These are phyloP conservation scores for Trogon surrucura DNA, from an alignment of 2,113 vertebrate species.

Conservation along the genomic window DNA sequence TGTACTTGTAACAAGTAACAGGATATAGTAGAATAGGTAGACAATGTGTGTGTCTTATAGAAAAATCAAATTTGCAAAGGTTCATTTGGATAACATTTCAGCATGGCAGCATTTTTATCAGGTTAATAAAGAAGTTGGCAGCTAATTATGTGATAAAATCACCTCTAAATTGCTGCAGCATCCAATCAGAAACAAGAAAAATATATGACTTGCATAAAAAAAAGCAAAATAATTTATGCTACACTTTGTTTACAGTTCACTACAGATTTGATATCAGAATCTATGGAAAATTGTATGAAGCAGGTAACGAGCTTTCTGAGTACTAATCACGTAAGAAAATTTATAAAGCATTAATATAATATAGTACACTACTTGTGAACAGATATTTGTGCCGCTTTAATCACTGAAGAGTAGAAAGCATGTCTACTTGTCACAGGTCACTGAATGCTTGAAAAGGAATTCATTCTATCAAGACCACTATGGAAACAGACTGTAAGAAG, in stretches of 20 bases:
- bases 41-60: not conserved
- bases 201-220: not conserved
- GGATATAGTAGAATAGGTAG: not conserved
- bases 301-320: not conserved
- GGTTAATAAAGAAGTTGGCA: slow-evolving; percentile 7
- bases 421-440: not conserved
- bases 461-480: not conserved
- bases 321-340: not conserved
- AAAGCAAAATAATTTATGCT: not conserved
- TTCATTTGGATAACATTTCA: slow-evolving; percentile 20
- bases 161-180: not conserved
- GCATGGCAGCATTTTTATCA: slow-evolving; percentile 7
- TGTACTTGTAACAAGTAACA: not conserved
- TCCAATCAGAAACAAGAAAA: not conserved
- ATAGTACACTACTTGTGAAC: not conserved
- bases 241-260: not conserved
- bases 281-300: not conserved
- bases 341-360: not conserved
- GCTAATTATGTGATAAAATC: slow-evolving; percentile 14
- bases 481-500: not conserved
- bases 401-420: not conserved
- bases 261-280: not conserved
- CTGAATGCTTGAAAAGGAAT: not conserved
- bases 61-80: not conserved
- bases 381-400: not conserved